These are phyloP conservation scores for Chiloscyllium punctatum DNA, from an alignment of 2,797 vertebrate species.

Conservation along the genomic window DNA sequence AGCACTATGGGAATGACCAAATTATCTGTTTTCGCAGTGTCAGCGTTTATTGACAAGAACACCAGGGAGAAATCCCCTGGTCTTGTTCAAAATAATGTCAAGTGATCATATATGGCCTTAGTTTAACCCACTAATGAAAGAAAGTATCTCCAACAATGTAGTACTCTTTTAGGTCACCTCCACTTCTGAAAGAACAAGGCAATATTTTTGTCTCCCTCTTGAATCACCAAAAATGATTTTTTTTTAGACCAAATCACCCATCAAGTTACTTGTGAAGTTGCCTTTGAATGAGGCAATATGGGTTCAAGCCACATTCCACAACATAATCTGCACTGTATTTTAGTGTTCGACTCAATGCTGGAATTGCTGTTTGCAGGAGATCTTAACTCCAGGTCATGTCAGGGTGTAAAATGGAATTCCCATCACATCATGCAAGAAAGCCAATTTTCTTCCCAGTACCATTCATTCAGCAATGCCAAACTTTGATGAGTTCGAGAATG, in stretches of 20 bases:
- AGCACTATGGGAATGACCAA: background rate
- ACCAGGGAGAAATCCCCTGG: background rate
- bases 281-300: background rate
- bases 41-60: background rate
- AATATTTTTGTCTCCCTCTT: no score
- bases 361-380: background rate
- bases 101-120: background rate
- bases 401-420: background rate
- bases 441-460: background rate
- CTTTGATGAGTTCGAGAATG: background rate
- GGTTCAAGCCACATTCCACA: background rate
- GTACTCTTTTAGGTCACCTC: background rate
- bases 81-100: background rate
- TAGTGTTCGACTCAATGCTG: background rate
- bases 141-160: background rate
- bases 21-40: background rate
- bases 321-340: background rate
- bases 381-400: background rate
- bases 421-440: background rate
- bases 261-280: background rate
- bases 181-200: no score
- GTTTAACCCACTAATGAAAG: background rate
- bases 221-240: no score
- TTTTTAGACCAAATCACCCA: background rate
- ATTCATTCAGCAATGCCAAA: background rate